phyloP scores from a whole-genome alignment of 1,140 invertebrate species.

The Babylonia areolata region DNA sequence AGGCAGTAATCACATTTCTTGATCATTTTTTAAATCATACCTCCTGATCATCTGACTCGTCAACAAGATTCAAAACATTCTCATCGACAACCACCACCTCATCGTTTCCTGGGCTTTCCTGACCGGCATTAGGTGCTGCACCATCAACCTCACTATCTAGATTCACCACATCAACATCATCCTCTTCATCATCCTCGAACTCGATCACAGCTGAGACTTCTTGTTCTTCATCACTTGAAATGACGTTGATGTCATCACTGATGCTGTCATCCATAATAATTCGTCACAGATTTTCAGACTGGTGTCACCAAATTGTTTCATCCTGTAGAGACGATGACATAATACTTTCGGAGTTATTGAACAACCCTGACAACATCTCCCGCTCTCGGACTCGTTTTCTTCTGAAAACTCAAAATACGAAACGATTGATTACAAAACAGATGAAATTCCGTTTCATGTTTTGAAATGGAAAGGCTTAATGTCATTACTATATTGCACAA shows the following conservation, averaged over 20 bases:
- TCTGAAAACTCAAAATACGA: too few relatives aligned
- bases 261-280: slow-evolving; percentile 15
- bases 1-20: too few relatives aligned
- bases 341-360: neutral
- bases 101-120: neutral
- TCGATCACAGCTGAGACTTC: neutral
- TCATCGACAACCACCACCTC: slow-evolving; percentile 3
- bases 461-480: too few relatives aligned
- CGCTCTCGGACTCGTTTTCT: too few relatives aligned
- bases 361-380: too few relatives aligned
- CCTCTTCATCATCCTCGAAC: neutral
- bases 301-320: neutral
- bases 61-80: neutral
- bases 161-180: neutral
- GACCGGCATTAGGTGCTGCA: neutral
- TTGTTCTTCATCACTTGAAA: slow-evolving; percentile 1
- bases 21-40: too few relatives aligned
- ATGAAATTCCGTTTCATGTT: too few relatives aligned
- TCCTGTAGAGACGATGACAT: neutral
- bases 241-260: slow-evolving; percentile 14
- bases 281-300: too few relatives aligned
- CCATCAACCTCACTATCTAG: neutral
- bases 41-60: neutral
- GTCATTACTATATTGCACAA: too few relatives aligned
- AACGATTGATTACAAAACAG: too few relatives aligned